Conservation (phyloP, 2,888 invertebrate genomes). For the Masnerella sp. region DNA sequence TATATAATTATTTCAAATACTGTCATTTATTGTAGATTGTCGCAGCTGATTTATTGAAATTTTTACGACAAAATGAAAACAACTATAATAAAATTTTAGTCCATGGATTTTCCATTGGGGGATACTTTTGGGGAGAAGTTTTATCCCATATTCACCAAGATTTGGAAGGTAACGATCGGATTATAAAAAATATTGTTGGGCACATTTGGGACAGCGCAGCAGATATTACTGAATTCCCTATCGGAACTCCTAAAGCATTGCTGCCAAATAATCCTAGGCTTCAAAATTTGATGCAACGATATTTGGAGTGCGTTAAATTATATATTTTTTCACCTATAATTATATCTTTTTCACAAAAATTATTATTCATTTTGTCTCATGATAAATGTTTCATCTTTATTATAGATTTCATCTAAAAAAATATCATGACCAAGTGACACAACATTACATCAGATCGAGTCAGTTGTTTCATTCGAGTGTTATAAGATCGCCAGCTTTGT, state of each 20-base stretch:
- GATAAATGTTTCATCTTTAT: slow-evolving; percentile 7
- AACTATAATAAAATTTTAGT: slow-evolving; percentile 84
- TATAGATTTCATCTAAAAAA: slow-evolving; percentile 88
- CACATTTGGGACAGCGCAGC: slow-evolving; percentile 94
- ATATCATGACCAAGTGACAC: slow-evolving; percentile 89
- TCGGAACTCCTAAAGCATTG: slow-evolving; percentile 79
- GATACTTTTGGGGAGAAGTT: slow-evolving; percentile 92
- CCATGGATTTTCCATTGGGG: slow-evolving; percentile 95
- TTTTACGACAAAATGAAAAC: slow-evolving; percentile 83
- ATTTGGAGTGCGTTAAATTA: slow-evolving; percentile 76
- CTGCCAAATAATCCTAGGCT: slow-evolving; percentile 78
- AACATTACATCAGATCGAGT: slow-evolving; percentile 90
- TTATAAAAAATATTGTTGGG: slow-evolving; percentile 85
- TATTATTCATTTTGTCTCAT: background rate
- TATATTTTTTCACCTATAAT: too few relatives aligned
- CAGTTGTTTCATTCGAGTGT: slow-evolving; percentile 89
- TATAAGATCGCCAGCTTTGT: slow-evolving; percentile 86
- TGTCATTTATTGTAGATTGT: slow-evolving; percentile 80
- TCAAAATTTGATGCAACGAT: slow-evolving; percentile 76
- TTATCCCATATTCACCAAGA: slow-evolving; percentile 80
- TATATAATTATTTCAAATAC: background rate
- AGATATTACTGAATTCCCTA: slow-evolving; percentile 79
- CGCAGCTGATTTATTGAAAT: slow-evolving; percentile 86
- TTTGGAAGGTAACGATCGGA: slow-evolving; percentile 81
- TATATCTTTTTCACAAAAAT: background rate